These are phyloP conservation scores for Cartodere bifasciata DNA, from an alignment of 2,888 invertebrate species.

Conservation along the genomic window DNA sequence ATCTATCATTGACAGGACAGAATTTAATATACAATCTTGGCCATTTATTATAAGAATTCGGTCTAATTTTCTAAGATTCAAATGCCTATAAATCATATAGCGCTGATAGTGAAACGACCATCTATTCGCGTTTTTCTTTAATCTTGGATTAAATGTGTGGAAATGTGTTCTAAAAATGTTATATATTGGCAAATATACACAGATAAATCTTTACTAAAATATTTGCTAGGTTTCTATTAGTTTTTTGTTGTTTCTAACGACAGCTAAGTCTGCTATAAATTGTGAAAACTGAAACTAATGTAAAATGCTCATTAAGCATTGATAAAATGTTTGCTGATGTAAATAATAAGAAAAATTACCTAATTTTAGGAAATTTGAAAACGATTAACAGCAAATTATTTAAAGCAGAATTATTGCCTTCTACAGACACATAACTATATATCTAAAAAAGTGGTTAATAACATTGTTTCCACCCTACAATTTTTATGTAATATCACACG, in stretches of 20 bases:
- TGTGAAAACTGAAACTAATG: no score
- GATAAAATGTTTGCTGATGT: no score
- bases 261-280: conserved; percentile 1
- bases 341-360: no score
- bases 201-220: conserved; percentile 13
- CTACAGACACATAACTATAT: no score
- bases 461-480: no score
- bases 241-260: conserved; percentile 2
- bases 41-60: conserved; percentile 12
- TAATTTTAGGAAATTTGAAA: no score
- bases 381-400: no score
- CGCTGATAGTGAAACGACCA: no score
- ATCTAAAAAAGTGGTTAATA: no score
- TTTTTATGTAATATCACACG: no score
- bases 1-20: conserved; percentile 28
- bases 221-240: conserved; percentile 10
- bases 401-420: no score
- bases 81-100: conserved; percentile 14
- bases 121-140: conserved; percentile 11
- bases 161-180: conserved; percentile 13
- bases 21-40: conserved; percentile 27
- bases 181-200: conserved; percentile 14
- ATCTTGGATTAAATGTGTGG: conserved; percentile 7
- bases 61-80: conserved; percentile 11
- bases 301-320: no score